Evolutionary conservation across 1,140 invertebrate genomes (phyloP).

Genomic region (Drosophila baimaii): DNA sequence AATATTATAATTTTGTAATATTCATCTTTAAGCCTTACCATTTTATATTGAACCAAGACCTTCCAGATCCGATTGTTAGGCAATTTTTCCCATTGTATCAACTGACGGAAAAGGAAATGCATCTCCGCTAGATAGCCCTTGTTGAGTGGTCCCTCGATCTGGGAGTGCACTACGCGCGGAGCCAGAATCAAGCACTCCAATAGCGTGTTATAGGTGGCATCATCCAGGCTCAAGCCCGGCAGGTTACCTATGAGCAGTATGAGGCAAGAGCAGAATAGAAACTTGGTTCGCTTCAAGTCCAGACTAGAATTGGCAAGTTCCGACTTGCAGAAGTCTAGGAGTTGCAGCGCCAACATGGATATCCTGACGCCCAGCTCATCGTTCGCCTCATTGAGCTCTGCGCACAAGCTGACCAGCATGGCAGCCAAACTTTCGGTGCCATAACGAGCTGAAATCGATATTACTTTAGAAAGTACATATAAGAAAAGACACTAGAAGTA

Average conservation of each 20-base stretch:
- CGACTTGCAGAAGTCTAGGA: slow-evolving; percentile 30
- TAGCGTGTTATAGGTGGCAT: slow-evolving; percentile 34
- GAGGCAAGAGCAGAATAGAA: slow-evolving; percentile 42
- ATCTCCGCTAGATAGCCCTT: slow-evolving; percentile 36
- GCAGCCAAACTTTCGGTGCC: slow-evolving; percentile 59
- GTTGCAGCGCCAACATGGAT: slow-evolving; percentile 12
- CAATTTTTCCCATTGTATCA: slow-evolving; percentile 21
- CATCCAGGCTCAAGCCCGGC: slow-evolving; percentile 12
- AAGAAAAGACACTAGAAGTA: no score
- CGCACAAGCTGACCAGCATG: slow-evolving; percentile 35
- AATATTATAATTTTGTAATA: no score
- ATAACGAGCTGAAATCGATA: slow-evolving; percentile 37
- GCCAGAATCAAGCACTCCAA: slow-evolving; percentile 12
- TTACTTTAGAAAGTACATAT: no score
- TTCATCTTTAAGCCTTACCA: slow-evolving; percentile 6
- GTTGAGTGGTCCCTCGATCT: neutral
- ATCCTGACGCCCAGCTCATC: neutral
- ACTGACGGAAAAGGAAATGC: slow-evolving; percentile 36
- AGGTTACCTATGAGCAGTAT: slow-evolving; percentile 26
- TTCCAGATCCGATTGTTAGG: slow-evolving; percentile 61
- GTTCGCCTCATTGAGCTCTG: neutral
- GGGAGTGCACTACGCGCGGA: neutral
- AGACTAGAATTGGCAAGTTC: slow-evolving; percentile 7
- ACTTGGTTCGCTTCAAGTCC: slow-evolving; percentile 30
- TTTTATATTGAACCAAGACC: slow-evolving; percentile 44